Conservation (phyloP, 2,797 vertebrate species). For the Channa striata region DNA sequence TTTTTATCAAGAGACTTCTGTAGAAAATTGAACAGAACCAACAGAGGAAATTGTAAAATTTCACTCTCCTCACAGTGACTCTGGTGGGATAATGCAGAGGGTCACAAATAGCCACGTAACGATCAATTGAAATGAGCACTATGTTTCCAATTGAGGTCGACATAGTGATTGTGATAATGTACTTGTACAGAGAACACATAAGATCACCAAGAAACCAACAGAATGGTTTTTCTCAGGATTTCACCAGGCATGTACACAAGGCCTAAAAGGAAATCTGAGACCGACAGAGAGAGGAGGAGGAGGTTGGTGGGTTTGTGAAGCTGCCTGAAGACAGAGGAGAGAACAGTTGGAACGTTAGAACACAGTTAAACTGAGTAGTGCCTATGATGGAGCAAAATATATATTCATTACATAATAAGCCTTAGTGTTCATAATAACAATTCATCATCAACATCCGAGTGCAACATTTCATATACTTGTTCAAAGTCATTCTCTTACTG, state of each 20-base stretch:
- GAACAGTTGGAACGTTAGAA: no score
- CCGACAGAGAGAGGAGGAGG: slow-evolving; percentile 57
- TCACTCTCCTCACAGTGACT: slow-evolving; percentile 11
- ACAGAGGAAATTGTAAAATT: slow-evolving; percentile 28
- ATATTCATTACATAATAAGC: no score
- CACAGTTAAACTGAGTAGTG: no score
- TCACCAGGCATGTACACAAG: slow-evolving; percentile 14
- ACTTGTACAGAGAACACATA: neutral
- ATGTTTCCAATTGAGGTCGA: slow-evolving; percentile 37
- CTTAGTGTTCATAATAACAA: no score
- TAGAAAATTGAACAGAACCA: slow-evolving; percentile 29
- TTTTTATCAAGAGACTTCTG: fast-evolving
- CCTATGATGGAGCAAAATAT: no score
- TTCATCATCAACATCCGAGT: no score
- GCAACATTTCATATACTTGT: no score
- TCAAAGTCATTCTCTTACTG: no score
- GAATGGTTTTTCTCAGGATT: fast-evolving
- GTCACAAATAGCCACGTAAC: slow-evolving; percentile 43
- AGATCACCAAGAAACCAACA: slow-evolving; percentile 47
- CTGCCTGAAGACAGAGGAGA: slow-evolving; percentile 34
- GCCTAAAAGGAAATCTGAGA: slow-evolving; percentile 49
- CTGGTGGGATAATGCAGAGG: slow-evolving; percentile 40
- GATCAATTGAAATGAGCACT: slow-evolving; percentile 48
- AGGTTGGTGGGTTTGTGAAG: slow-evolving; percentile 48
- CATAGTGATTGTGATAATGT: fast-evolving